Base-by-base conservation (phyloP, 2,888 invertebrate genomes). In the Andrena camellia region DNA sequence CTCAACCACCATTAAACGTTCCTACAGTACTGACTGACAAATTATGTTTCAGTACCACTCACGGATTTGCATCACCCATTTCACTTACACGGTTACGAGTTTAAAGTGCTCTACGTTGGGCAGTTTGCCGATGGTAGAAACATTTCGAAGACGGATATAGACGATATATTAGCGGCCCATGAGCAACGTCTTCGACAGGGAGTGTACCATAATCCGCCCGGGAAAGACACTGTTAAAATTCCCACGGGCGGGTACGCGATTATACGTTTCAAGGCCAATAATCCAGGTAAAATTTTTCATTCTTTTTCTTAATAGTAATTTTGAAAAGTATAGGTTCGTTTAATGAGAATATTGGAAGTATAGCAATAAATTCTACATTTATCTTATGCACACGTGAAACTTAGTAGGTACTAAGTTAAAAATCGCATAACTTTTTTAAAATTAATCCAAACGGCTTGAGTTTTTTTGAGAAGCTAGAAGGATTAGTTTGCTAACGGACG, bases 151-250 rank as follows among this genome's bases (percentile, higher is more conserved):
- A 85, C 91, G 20, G 84, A 91, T 20, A 52, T 80, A 2, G 1
- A 35, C 0, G 7, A 10, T 29, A 26, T 75, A 5, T 90, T 95
- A 0, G 89, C 90, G 64, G 82, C 85, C 0, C 83, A 94, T 75
- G 94, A 94, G 81, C 84, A 90, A 57, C 94, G 94, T 2, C 75
- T 90, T 33, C 91, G 94, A 48, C 71, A 81, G 4, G 92, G 94
- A 63, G 93, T 92, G 52, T 90, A 94, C 10, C 70, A 86, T 8
- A 79, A 87, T 69, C 93, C 94, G 2, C 93, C 94, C 2, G 73
- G 91, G 13, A 95, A 95, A 85, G 95, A 95, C 86, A 95, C 94
- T 0, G 90, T 95, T 20, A 93, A 93, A 54, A 93, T 95, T 1
- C 95, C 95, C 2, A 92, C 92, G 64, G 94, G 94, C 52, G 95